Percentiles rank a stretch among this genome's conserved stretches.
These are phyloP conservation scores for Amazona vittata DNA, from an alignment of 2,113 vertebrate genomes.

Conservation along the genomic window DNA sequence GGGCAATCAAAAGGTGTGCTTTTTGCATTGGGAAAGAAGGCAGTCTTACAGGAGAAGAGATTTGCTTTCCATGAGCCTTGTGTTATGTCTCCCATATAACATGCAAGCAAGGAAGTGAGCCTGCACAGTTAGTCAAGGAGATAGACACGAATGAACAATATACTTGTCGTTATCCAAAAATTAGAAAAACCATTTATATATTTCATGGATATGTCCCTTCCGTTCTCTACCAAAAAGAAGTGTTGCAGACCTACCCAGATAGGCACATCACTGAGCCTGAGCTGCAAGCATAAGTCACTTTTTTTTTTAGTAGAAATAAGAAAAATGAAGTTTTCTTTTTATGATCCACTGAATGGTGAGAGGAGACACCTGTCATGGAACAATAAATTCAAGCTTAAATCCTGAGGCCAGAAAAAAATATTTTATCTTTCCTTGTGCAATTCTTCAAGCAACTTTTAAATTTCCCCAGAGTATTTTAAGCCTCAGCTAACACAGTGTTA, in stretches of 20 bases:
- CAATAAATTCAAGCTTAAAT: constrained; percentile 35
- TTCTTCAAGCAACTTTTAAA: constrained; percentile 18
- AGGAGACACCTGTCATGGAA: constrained; percentile 8
- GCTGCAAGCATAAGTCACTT: not conserved
- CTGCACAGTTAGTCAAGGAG: not conserved
- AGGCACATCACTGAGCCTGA: not conserved
- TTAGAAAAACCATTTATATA: not conserved
- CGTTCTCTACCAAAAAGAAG: not conserved
- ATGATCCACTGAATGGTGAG: not conserved
- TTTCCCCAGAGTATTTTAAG: constrained; percentile 17
- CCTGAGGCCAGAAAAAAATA: not conserved
- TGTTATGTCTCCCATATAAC: not conserved
- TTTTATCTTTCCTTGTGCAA: constrained; percentile 1
- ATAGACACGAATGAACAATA: not conserved
- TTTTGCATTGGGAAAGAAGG: not conserved
- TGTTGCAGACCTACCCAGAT: not conserved
- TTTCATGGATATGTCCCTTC: not conserved
- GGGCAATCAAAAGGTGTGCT: not conserved
- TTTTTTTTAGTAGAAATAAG: not conserved
- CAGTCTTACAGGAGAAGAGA: not conserved
- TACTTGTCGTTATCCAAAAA: not conserved
- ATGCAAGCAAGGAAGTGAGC: not conserved
- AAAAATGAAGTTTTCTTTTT: constrained; percentile 36
- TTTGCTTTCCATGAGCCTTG: not conserved
- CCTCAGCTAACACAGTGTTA: not conserved